phyloP scores from a whole-genome alignment of 2,888 invertebrate genomes.

The Punctoribates punctum region DNA sequence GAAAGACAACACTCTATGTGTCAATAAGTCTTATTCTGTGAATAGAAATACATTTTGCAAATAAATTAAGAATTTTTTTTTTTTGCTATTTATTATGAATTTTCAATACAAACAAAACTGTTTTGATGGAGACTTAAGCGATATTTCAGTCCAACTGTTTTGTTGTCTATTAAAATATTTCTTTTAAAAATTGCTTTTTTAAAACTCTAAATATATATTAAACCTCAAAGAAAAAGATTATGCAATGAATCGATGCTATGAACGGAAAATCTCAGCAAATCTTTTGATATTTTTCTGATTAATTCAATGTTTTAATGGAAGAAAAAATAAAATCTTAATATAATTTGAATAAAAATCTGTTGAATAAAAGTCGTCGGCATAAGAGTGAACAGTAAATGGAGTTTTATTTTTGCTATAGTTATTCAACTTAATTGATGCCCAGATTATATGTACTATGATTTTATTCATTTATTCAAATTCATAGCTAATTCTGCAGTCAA shows the following conservation, averaged over 20 bases:
- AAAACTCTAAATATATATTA: too few relatives aligned
- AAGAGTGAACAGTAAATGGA: not conserved
- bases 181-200: too few relatives aligned
- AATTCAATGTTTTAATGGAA: not conserved
- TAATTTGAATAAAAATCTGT: not conserved
- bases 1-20: slow-evolving; percentile 2
- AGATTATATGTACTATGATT: not conserved
- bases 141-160: too few relatives aligned
- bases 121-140: too few relatives aligned
- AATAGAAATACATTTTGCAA: not conserved
- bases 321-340: not conserved
- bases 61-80: too few relatives aligned
- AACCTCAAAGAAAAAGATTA: too few relatives aligned
- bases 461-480: slow-evolving; percentile 10
- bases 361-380: not conserved
- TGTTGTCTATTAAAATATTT: too few relatives aligned
- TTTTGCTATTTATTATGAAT: too few relatives aligned
- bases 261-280: too few relatives aligned
- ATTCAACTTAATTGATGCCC: too few relatives aligned
- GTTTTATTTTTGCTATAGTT: not conserved
- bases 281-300: not conserved
- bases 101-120: too few relatives aligned
- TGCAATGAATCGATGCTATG: too few relatives aligned
- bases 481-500: not conserved
- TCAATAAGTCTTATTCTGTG: not conserved